Evolutionary conservation across 2,797 vertebrate species (phyloP).

Genomic region (Corythornis leucogaster): DNA sequence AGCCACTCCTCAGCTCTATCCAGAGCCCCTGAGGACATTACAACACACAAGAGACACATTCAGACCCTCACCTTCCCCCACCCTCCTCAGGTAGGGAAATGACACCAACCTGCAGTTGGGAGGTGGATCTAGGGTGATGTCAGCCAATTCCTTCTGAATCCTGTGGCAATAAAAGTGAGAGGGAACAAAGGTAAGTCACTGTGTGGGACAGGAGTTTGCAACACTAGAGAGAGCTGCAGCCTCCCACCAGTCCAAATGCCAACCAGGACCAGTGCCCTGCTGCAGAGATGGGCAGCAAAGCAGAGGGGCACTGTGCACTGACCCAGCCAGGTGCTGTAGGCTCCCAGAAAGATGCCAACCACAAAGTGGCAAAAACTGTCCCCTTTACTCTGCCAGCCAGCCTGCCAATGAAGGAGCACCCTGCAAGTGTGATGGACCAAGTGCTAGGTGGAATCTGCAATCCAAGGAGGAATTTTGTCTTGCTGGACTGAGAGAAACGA

Average conservation of each 20-base stretch:
- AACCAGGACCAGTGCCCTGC: not conserved
- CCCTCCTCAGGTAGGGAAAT: not conserved
- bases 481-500: not conserved
- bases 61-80: not conserved
- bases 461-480: constrained; percentile 29
- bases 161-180: constrained; percentile 72
- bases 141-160: constrained; percentile 98
- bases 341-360: not conserved
- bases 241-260: not conserved
- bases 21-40: not conserved
- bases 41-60: not conserved
- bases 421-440: not conserved
- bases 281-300: not conserved
- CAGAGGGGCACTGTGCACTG: accelerated
- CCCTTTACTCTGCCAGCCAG: not conserved
- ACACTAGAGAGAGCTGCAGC: not conserved
- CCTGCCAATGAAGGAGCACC: not conserved
- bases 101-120: constrained; percentile 92
- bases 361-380: not conserved
- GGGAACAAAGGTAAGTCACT: constrained; percentile 51
- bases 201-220: not conserved
- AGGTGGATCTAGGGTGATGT: constrained; percentile 95
- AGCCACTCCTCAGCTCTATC: not conserved
- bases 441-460: not conserved
- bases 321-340: not conserved